Evolutionary conservation across 2,113 vertebrate species (phyloP).

Genomic region (Barnardius zonarius): DNA sequence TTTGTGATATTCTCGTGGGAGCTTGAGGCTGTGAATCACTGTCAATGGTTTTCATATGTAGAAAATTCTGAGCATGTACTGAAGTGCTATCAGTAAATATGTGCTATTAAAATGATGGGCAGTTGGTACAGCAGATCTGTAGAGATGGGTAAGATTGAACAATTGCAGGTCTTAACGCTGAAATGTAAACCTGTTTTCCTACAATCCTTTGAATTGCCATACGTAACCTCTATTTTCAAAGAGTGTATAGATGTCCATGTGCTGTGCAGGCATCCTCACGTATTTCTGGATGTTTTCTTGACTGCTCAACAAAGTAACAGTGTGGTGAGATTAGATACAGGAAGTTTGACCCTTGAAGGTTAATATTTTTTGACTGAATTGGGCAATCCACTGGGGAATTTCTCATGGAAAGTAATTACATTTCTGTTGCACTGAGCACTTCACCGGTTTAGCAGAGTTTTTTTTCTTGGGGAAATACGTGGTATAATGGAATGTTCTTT

Average conservation of each 20-base stretch:
- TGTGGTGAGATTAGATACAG: neutral
- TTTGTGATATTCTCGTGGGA: neutral
- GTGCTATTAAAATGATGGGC: neutral
- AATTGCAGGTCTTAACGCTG: neutral
- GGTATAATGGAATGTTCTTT: neutral
- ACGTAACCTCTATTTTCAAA: neutral
- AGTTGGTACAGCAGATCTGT: neutral
- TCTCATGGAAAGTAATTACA: neutral
- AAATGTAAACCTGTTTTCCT: neutral
- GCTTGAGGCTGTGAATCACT: neutral
- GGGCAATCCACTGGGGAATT: neutral
- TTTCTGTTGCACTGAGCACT: neutral
- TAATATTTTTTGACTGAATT: conserved; percentile 38
- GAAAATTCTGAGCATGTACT: neutral
- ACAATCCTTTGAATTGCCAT: neutral
- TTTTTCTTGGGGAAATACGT: neutral
- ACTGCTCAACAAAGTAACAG: neutral
- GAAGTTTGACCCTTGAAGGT: neutral
- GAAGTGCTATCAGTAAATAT: neutral
- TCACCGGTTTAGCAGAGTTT: neutral
- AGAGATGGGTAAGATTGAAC: neutral
- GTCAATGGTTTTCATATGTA: neutral
- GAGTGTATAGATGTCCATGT: neutral
- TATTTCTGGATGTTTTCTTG: neutral
- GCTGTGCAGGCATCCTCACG: neutral